Evolutionary conservation across 2,888 invertebrate species (phyloP), one percentile per base, ranked within the genome.

Genomic region (Chydorus sphaericus): DNA sequence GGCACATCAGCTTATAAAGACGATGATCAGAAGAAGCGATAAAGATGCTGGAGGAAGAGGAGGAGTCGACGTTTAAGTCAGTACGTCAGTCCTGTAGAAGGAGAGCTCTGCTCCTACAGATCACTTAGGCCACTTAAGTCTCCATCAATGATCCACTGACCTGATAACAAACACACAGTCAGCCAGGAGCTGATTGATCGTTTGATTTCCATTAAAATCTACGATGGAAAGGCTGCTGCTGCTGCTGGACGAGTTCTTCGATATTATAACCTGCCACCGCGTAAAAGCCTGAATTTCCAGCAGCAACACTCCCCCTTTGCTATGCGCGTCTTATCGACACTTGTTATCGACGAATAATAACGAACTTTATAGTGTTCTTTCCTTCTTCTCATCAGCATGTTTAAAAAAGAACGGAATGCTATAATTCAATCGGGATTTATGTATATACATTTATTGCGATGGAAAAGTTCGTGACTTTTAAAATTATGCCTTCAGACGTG

Each of bases 151-250:
- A 44, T 44, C 23, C 23, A 5, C 20, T 6, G 39, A 1, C 6
- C 44, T 10, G 44, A 20, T 5, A 38, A 20, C 20, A 2, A 18
- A 37, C 18, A 38, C 14, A 14, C 38, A 38, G 38, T 20, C 3
- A 38, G 20, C 11, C 11, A 14, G 44, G 44, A 44, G 44, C 44
- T 44, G 44, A 44, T 44, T 44, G 44, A 44, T 44, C 44, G 44
- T 44, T 44, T 44, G 44, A 44, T 44, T 44, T 44, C 44, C 44
- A 44, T 44, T 44, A 44, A 44, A 44, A 36, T 36, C n/a, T 36
- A 44, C 28, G n/a, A 44, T 44, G 23, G 14, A 23, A 44, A n/a
- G n/a, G 44, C 16, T 44, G 44, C 10, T 26, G 23, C 23, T 44
- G 44, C 33, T 33, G 8, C 33, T 33, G 33, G 8, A 33, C n/a